Evolutionary conservation across 1,140 invertebrate species (phyloP), one percentile per base, ranked within the genome.

Genomic region (Euglossa dilemma): DNA sequence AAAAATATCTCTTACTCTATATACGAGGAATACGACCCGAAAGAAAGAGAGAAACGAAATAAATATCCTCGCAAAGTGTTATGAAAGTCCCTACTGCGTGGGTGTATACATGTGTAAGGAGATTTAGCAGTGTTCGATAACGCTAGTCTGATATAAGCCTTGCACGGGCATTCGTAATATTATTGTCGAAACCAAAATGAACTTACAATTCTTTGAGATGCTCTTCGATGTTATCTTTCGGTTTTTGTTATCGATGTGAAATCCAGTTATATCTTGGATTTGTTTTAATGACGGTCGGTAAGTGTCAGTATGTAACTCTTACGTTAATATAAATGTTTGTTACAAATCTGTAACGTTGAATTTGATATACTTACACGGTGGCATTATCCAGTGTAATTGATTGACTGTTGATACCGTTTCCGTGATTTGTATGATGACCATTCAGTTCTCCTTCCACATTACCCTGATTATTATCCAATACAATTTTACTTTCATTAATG

Each of bases 311-410:
- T 84, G 54, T 36, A 71, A 63, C 57, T 80, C 63, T 80, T 80
- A 64, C 50, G 56, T 72, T 83, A 80, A 76, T 80, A 28, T 69
- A 69, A 72, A 84, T 54, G 67, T 61, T 66, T 9, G 45, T 87
- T 79, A 73, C 72, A n/a, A 80, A 80, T 87, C 57, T 83, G 81
- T 84, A 74, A 79, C 75, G 82, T 85, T 85, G 80, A 78, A 85
- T 80, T 89, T 87, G 25, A 52, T 80, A 91, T 94, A 94, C 94
- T 94, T 92, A 94, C 94, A 94, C 93, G 90, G 94, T 93, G 83
- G 92, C 93, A 93, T 94, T 94, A 87, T 94, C 94, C 90, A 94
- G 90, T 79, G 93, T 81, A 79, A 94, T 93, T 64, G 92, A 92
- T 91, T 94, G 93, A 87, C 83, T 93, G 91, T 92, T 93, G 91